Conservation (phyloP, 2,113 vertebrate genomes). For the Eidolon helvum region DNA sequence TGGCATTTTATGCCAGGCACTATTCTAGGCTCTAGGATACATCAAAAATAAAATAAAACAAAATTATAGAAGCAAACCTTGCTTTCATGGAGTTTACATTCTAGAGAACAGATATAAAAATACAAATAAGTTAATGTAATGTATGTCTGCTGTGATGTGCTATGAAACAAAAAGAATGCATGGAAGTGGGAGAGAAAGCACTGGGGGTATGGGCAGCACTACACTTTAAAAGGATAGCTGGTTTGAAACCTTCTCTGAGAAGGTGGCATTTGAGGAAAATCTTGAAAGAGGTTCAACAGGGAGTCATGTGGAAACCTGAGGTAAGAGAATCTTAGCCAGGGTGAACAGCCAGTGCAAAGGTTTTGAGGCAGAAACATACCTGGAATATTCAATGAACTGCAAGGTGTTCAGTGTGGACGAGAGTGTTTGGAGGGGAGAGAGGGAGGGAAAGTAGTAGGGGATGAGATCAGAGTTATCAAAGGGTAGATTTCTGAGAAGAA, state of each 20-base stretch:
- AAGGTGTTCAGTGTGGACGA: not conserved
- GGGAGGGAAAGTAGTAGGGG: not conserved
- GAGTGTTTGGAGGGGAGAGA: not conserved
- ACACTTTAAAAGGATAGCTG: not conserved
- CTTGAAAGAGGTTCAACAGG: not conserved
- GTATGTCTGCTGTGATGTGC: not conserved
- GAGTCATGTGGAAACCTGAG: not conserved
- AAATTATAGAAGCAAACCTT: not conserved
- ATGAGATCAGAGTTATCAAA: not conserved
- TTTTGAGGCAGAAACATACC: not conserved
- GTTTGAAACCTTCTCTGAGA: not conserved
- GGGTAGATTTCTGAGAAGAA: not conserved
- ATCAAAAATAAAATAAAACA: not conserved
- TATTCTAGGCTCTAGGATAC: not conserved
- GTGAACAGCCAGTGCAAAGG: not conserved
- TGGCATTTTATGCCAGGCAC: not conserved
- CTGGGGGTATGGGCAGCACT: not conserved
- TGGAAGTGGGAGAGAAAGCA: not conserved
- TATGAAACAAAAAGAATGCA: not conserved
- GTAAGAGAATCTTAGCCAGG: not conserved
- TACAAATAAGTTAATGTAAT: not conserved
- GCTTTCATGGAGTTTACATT: not conserved
- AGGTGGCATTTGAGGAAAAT: not conserved
- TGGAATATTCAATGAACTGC: not conserved
- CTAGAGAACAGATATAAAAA: too few relatives aligned